Conservation (phyloP, 2,113 vertebrate genomes). For the Arenaria interpres region DNA sequence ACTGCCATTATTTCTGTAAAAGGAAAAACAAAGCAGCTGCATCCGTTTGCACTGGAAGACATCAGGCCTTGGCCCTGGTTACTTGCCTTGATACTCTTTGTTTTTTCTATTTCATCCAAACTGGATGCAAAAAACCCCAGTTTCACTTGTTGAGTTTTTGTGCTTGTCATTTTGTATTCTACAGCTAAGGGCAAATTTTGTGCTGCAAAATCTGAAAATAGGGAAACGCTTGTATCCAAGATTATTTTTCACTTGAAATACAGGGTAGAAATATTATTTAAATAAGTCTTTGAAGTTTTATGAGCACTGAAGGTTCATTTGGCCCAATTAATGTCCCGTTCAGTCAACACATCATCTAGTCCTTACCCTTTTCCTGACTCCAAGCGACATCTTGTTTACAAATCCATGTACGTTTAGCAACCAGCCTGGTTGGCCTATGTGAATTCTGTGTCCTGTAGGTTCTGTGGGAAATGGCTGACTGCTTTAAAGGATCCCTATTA, state of each 20-base stretch:
- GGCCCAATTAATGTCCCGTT: neutral
- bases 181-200: neutral
- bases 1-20: neutral
- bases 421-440: neutral
- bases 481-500: constrained; percentile 2
- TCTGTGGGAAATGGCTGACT: neutral
- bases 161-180: neutral
- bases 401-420: neutral
- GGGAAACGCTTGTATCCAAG: neutral
- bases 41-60: neutral
- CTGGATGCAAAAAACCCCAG: neutral
- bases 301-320: neutral
- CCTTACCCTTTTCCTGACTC: neutral
- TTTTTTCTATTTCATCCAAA: neutral
- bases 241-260: neutral
- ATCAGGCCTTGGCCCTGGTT: neutral
- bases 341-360: neutral
- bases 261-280: neutral
- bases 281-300: neutral
- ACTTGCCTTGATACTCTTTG: neutral
- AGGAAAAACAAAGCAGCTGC: neutral
- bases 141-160: neutral
- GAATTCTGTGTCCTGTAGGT: neutral
- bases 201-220: neutral
- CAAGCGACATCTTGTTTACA: neutral